These are phyloP conservation scores for Cheilosia impressa DNA, from an alignment of 2,888 invertebrate species.

Conservation along the genomic window DNA sequence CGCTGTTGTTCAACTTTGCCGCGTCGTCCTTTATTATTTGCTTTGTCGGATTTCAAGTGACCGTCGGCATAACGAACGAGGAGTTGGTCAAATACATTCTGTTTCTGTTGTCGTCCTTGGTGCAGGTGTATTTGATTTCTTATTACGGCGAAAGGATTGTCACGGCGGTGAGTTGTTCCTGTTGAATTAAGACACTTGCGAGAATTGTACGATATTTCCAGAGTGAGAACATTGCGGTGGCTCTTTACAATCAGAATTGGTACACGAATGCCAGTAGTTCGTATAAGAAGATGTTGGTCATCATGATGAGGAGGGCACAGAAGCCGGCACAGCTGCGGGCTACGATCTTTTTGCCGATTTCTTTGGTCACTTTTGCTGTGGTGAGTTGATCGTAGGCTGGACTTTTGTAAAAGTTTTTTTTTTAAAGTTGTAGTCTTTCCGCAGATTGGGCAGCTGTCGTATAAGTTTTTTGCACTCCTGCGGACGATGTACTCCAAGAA, in stretches of 20 bases:
- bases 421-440: constrained; percentile 18
- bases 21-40: constrained; percentile 81
- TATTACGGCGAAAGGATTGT: constrained; percentile 74
- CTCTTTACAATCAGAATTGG: constrained; percentile 81
- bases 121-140: constrained; percentile 80
- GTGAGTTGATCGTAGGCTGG: constrained; percentile 63
- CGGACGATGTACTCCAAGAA: constrained; percentile 80
- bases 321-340: constrained; percentile 79
- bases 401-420: neutral
- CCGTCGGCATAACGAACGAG: constrained; percentile 78
- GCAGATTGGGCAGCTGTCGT: constrained; percentile 80
- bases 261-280: constrained; percentile 74
- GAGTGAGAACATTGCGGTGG: constrained; percentile 79
- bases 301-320: constrained; percentile 80
- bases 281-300: constrained; percentile 79
- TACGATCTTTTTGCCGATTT: constrained; percentile 78
- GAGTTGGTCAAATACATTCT: constrained; percentile 78
- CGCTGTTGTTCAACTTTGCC: constrained; percentile 79
- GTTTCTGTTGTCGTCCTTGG: constrained; percentile 79
- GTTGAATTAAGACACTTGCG: neutral
- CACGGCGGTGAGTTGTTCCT: neutral
- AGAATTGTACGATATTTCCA: constrained; percentile 43
- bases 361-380: constrained; percentile 79
- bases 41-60: constrained; percentile 81
- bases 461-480: constrained; percentile 81